Percentiles rank a stretch among this genome's conserved stretches.
phyloP scores from a whole-genome alignment of 2,797 vertebrate genomes.

The Coilia nasus region DNA sequence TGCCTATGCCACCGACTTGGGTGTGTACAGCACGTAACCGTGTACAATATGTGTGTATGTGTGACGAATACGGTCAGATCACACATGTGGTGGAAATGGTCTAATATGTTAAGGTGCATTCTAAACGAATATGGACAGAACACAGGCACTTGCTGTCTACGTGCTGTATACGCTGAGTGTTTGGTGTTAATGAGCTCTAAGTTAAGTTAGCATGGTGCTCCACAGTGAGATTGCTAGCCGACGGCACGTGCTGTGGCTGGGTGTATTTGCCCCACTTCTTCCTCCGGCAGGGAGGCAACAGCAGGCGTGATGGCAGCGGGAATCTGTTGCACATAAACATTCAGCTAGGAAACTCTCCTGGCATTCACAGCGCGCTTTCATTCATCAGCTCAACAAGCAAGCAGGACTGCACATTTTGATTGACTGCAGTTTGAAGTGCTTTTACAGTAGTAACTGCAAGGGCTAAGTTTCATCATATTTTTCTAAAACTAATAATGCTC shows the following conservation, averaged over 20 bases:
- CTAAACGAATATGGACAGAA: too few relatives aligned
- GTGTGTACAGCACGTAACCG: too few relatives aligned
- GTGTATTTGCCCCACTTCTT: background rate
- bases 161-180: too few relatives aligned
- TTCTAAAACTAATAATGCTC: background rate
- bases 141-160: too few relatives aligned
- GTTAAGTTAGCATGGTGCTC: too few relatives aligned
- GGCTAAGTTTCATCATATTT: background rate
- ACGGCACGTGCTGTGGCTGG: background rate
- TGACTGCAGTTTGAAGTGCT: constrained; percentile 65
- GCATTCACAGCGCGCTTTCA: constrained; percentile 60
- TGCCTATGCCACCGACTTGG: too few relatives aligned
- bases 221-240: too few relatives aligned
- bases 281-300: background rate
- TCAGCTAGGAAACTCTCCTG: constrained; percentile 50
- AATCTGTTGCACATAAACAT: constrained; percentile 34
- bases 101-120: too few relatives aligned
- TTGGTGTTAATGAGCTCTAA: too few relatives aligned
- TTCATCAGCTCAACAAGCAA: constrained; percentile 62
- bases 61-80: too few relatives aligned
- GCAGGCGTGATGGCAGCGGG: background rate
- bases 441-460: background rate
- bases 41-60: too few relatives aligned
- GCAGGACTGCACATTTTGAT: constrained; percentile 58
- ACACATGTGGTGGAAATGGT: too few relatives aligned